These are phyloP conservation scores for Takifugu rubripes DNA, from an alignment of 2,797 vertebrate species.

Conservation along the genomic window DNA sequence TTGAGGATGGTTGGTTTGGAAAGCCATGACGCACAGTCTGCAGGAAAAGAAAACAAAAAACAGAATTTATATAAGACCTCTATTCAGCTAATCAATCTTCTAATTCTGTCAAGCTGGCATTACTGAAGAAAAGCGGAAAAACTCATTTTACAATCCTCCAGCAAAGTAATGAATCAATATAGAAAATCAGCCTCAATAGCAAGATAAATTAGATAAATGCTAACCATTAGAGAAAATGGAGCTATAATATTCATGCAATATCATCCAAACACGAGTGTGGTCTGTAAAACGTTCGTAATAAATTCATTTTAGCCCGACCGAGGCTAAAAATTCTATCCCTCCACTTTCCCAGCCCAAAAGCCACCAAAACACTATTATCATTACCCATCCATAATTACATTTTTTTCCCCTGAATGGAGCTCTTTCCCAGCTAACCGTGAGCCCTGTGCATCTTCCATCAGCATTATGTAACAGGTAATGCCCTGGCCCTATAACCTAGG, in stretches of 20 bases:
- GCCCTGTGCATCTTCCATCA: constrained; percentile 25
- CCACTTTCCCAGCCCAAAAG: constrained; percentile 5
- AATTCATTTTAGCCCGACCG: constrained; percentile 11
- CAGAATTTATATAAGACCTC: constrained; percentile 52
- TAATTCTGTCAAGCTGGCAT: constrained; percentile 39
- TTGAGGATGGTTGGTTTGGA: constrained; percentile 91
- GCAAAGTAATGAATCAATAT: constrained; percentile 48
- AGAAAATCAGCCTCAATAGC: constrained; percentile 39
- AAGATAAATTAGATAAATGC: constrained; percentile 47
- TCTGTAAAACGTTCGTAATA: constrained; percentile 19
- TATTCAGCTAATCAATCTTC: constrained; percentile 40
- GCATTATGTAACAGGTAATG: constrained; percentile 55
- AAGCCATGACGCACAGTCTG: constrained; percentile 99
- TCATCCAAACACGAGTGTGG: constrained; percentile 10
- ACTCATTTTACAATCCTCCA: constrained; percentile 34
- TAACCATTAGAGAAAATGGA: constrained; percentile 32
- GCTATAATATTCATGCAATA: constrained; percentile 18
- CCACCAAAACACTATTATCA: constrained; percentile 33
- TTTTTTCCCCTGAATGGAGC: constrained; percentile 24
- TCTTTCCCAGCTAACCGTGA: constrained; percentile 23
- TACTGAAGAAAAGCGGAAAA: constrained; percentile 11
- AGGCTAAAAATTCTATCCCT: constrained; percentile 10
- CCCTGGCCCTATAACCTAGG: constrained; percentile 40
- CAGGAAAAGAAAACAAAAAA: constrained; percentile 52
- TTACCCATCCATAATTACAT: constrained; percentile 37